Base-by-base conservation (phyloP, 1,140 invertebrate genomes). In the Helicoverpa armigera region DNA sequence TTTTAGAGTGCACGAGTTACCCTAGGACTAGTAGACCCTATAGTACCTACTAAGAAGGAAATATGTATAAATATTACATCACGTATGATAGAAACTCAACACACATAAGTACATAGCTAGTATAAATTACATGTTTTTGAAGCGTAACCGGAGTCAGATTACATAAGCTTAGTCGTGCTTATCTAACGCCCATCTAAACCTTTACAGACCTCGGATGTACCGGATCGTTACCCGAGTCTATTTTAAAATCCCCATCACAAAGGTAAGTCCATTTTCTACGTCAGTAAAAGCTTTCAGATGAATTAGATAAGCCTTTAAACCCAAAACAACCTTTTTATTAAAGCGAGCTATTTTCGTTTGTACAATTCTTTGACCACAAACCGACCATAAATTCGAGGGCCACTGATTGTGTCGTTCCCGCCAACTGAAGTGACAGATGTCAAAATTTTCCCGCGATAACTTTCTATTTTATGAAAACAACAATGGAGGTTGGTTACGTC, bases 381-480 rank as follows among this genome's bases (percentile, higher is more conserved):
- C 14, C 60, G 23, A 63, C 31, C 35, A 43, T 65, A 43, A 63
- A 35, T n/a, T 35, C 7, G 35, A 31, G 2, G 35, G 31, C 18
- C 67, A 51, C 18, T 29, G 67, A 70, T 53, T 54, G 3, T 43
- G 53, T 58, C 53, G 35, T 56, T 43, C 51, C 70, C 53, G 70
- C 29, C 70, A 29, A 35, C 29, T 35, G 9, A 56, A 73, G 53
- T 73, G 70, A 73, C 70, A 73, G 51, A 29, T 73, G 70, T 73
- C 70, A 73, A 54, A 70, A 54, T 73, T 56, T 13, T 51, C 16
- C n/a, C 65, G 43, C 48, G 65, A 48, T 51, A 48, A 10, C 48
- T 31, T 73, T 73, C 29, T 13, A 54, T 54, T 72, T 67, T 58
- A 58, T 73, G 70, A 58, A 58, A 73, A 72, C 31, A 31, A 73